These are phyloP conservation scores for Pelvicachromis taeniatus DNA, from an alignment of 2,113 vertebrate species.

Conservation along the genomic window DNA sequence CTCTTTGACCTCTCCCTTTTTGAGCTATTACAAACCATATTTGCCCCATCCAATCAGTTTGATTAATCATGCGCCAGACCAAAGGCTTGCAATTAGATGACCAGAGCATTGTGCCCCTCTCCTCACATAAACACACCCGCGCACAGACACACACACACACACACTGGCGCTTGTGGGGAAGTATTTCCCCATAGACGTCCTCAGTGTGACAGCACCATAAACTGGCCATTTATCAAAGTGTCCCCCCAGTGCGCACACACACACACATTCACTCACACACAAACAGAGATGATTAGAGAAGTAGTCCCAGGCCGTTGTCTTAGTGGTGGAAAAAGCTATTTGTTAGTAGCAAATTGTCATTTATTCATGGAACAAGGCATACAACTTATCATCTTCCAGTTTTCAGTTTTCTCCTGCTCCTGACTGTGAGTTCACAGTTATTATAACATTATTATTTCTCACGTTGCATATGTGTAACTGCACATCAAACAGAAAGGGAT, in stretches of 20 bases:
- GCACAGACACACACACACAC: slow-evolving; percentile 10
- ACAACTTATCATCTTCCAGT: not conserved
- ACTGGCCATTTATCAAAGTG: slow-evolving; percentile 91
- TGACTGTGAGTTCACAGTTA: not conserved
- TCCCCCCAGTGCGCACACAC: slow-evolving; percentile 66
- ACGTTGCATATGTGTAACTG: not conserved
- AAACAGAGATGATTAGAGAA: slow-evolving; percentile 5
- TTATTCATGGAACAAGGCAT: not conserved
- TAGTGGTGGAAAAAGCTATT: not conserved
- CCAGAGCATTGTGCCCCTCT: slow-evolving; percentile 66
- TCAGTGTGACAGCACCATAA: slow-evolving; percentile 87
- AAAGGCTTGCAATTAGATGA: slow-evolving; percentile 90
- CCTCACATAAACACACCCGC: slow-evolving; percentile 22
- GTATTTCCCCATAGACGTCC: slow-evolving; percentile 83
- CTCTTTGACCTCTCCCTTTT: slow-evolving; percentile 71
- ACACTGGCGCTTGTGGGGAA: slow-evolving; percentile 44
- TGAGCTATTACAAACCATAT: slow-evolving; percentile 72
- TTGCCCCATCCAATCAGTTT: slow-evolving; percentile 88
- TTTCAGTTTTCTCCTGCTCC: not conserved
- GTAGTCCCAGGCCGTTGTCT: slow-evolving; percentile 20
- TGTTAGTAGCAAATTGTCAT: not conserved
- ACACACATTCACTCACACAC: slow-evolving; percentile 10
- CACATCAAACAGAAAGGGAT: not conserved
- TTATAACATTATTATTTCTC: not conserved
- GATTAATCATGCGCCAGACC: slow-evolving; percentile 88